Evolutionary conservation across 1,140 invertebrate genomes (phyloP).

Genomic region (Schmidtea mediterranea): DNA sequence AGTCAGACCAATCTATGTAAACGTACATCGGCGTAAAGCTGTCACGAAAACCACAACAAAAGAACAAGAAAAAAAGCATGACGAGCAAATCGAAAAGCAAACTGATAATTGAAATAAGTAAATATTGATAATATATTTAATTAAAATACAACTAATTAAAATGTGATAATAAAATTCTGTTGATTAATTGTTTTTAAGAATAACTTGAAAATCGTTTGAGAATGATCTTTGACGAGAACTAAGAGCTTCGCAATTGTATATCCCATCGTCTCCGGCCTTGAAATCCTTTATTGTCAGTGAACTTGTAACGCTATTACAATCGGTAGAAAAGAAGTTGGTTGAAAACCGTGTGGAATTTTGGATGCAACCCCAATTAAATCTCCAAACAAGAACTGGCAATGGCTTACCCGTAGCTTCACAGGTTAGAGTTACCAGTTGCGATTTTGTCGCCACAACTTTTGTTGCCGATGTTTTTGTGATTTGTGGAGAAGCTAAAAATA

Average conservation of each 20-base stretch:
- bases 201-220: background rate
- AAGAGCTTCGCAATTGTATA: constrained; percentile 2
- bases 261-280: background rate
- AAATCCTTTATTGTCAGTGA: background rate
- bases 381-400: background rate
- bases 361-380: background rate
- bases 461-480: background rate
- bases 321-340: background rate
- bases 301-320: background rate
- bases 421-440: background rate
- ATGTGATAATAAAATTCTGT: no score
- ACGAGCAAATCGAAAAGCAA: no score
- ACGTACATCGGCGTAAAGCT: no score
- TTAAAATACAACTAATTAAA: no score
- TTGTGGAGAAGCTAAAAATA: background rate
- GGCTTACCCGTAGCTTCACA: background rate
- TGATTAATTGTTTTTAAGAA: no score
- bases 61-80: no score
- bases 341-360: background rate
- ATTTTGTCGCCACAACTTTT: background rate
- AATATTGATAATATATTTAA: no score
- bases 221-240: background rate
- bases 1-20: no score
- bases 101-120: no score
- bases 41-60: no score